Evolutionary conservation across 2,797 vertebrate species (phyloP).

Genomic region (Pseudopleuronectes americanus): DNA sequence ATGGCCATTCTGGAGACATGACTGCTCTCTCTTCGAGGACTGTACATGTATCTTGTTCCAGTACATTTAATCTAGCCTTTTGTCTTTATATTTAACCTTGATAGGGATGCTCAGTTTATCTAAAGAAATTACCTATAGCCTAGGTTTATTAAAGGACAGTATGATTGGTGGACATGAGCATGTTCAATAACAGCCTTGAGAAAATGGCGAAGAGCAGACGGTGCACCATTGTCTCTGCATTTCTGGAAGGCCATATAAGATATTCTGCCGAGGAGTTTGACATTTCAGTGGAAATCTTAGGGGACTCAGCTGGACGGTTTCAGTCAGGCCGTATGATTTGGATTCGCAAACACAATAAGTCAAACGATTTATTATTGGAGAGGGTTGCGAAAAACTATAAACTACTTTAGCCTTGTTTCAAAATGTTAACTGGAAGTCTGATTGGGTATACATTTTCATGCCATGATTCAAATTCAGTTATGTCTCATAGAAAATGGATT

Average conservation of each 20-base stretch:
- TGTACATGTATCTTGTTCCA: neutral
- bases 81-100: neutral
- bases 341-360: slow-evolving; percentile 9
- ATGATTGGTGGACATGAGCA: neutral
- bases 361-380: too few relatives aligned
- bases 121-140: neutral
- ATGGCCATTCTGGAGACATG: neutral
- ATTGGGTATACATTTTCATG: neutral
- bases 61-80: neutral
- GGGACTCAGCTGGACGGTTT: slow-evolving; percentile 35
- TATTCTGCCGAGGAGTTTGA: slow-evolving; percentile 57
- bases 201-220: neutral
- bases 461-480: neutral
- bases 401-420: neutral
- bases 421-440: neutral
- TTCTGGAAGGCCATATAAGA: slow-evolving; percentile 33
- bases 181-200: neutral
- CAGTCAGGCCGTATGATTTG: slow-evolving; percentile 30
- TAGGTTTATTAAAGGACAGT: neutral
- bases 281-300: slow-evolving; percentile 51
- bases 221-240: neutral
- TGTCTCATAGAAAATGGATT: neutral
- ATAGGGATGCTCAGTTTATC: neutral
- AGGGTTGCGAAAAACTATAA: slow-evolving; percentile 3
- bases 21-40: neutral